These are phyloP conservation scores for Caenorhabditis doughertyi DNA, from an alignment of 2,888 invertebrate genomes.

Conservation along the genomic window DNA sequence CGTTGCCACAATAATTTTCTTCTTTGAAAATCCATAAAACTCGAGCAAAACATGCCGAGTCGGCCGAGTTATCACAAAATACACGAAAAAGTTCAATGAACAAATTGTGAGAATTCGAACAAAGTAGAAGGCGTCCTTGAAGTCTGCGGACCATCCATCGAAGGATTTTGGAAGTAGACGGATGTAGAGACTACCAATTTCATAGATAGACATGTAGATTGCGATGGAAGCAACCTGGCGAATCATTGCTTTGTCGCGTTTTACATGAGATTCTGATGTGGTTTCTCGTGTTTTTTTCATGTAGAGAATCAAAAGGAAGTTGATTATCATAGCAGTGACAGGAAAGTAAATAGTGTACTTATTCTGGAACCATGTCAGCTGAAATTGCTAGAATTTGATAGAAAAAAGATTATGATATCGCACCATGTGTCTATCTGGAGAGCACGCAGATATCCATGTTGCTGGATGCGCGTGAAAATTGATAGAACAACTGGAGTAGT, in stretches of 20 bases:
- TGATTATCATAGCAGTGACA: not conserved
- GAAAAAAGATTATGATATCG: not conserved
- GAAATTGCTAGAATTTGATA: not conserved
- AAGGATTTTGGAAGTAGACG: constrained; percentile 20
- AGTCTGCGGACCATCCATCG: not conserved
- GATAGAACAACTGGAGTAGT: constrained; percentile 1
- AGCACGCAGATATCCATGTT: not conserved
- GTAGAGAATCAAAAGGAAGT: not conserved
- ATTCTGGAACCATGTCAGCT: not conserved
- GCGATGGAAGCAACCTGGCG: not conserved
- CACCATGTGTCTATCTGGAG: not conserved
- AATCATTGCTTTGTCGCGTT: not conserved
- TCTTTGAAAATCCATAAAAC: not conserved
- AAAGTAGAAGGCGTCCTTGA: not conserved
- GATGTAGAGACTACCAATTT: not conserved
- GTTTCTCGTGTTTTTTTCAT: not conserved
- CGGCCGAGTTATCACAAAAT: constrained; percentile 5
- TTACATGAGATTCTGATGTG: not conserved
- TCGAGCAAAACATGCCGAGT: not conserved
- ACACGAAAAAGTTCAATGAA: constrained; percentile 37
- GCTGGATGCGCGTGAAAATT: constrained; percentile 6
- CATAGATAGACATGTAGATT: not conserved
- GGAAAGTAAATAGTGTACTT: not conserved
- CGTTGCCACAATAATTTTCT: not conserved
- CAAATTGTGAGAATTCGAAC: constrained; percentile 9